Base-by-base conservation (phyloP, 2,888 invertebrate genomes). In the Aleiodes alternator region DNA sequence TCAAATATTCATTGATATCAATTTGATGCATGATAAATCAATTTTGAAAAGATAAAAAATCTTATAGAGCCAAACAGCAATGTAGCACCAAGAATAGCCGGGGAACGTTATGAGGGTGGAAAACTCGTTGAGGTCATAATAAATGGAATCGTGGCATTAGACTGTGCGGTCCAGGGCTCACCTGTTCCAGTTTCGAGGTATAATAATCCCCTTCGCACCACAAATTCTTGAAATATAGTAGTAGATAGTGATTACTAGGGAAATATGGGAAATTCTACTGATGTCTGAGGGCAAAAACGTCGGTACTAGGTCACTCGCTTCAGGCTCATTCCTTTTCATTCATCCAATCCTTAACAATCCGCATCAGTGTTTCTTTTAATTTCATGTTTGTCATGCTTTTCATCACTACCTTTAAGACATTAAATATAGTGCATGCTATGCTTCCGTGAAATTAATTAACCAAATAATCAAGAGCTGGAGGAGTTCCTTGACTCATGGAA, bases 241-340 rank as follows among this genome's bases (percentile, higher is more conserved):
- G 90, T 23, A 84, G 91, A 91, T 75, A 91, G 91, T 85, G 91
- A 90, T 83, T 88, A 90, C 82, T 90, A 90, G 77, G 90, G 86
- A 23, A 23, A 23, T 23, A 75, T 84, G 90, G 83, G 90, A 91
- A 76, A 90, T 92, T 84, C 89, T 92, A 82, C 88, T 90, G 82
- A 89, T 83, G 72, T 77, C 82, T 72, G 80, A 79, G 68, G 84
- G 82, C 80, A 86, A 87, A 81, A 88, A 89, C 80, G 87, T 90
- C 81, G 91, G 91, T 94, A 77, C 91, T 94, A 83, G 91, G 94
- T 84, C 95, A 95, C 89, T 93, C 94, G 82, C 93, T 94, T 85
- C 95, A 95, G 91, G 93, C 94, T 77, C 95, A 92, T 90, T 95
- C 95, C 77, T 92, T 94, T 87, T 95, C 95, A 78, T 89, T 90